Percentiles rank a stretch among this genome's conserved stretches.
Conservation (phyloP, 2,797 vertebrate species). For the Urocyon cinereoargenteus region DNA sequence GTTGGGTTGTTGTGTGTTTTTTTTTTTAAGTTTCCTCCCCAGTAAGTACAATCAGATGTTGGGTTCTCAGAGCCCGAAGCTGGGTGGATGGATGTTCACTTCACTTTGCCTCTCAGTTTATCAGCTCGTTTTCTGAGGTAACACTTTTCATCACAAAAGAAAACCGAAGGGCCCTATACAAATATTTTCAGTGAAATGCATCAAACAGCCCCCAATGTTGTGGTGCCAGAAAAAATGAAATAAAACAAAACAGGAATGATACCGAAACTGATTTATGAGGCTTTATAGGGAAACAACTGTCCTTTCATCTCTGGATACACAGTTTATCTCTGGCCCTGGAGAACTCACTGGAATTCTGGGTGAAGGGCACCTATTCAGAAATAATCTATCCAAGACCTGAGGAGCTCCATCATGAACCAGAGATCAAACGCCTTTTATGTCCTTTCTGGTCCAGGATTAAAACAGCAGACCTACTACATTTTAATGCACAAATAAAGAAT, state of each 20-base stretch:
- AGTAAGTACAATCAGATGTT: conserved; percentile 92
- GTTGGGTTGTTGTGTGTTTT: conserved; percentile 76
- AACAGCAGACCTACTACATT: conserved; percentile 61
- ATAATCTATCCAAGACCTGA: conserved; percentile 68
- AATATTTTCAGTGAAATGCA: conserved; percentile 73
- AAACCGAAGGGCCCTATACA: conserved; percentile 68
- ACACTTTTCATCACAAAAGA: conserved; percentile 75
- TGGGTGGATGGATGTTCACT: conserved; percentile 78
- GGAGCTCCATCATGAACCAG: conserved; percentile 54
- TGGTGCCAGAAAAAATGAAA: conserved; percentile 66
- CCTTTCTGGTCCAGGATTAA: conserved; percentile 72
- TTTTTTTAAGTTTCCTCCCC: conserved; percentile 82
- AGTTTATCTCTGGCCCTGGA: conserved; percentile 77
- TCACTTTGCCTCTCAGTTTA: conserved; percentile 82
- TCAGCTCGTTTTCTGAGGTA: conserved; percentile 68
- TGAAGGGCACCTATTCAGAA: conserved; percentile 43
- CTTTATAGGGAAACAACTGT: conserved; percentile 68
- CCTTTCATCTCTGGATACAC: conserved; percentile 76
- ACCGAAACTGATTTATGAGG: conserved; percentile 72
- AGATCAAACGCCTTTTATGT: conserved; percentile 74
- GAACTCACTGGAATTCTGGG: conserved; percentile 60
- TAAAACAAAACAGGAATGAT: conserved; percentile 53
- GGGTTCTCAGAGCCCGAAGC: conserved; percentile 66
- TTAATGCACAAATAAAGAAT: conserved; percentile 54
- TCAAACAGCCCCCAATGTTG: conserved; percentile 67